Percentiles rank a stretch among this genome's conserved stretches.
phyloP scores from a whole-genome alignment of 2,888 invertebrate genomes.

The Plutella xylostella region DNA sequence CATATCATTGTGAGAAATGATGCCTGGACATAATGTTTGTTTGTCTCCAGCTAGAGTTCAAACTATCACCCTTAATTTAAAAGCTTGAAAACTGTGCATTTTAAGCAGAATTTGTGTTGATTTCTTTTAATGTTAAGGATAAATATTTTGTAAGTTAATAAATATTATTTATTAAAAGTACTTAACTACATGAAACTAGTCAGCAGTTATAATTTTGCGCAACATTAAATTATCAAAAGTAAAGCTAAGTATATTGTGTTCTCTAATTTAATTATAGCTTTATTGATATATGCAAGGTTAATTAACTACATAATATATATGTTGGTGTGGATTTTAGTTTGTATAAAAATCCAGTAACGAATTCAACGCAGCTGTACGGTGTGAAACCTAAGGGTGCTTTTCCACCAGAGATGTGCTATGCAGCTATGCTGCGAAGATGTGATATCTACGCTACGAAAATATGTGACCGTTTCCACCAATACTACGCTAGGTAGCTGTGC shows the following conservation, averaged over 20 bases:
- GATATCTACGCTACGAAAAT: too few relatives aligned
- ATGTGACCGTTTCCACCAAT: too few relatives aligned
- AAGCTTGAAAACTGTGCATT: constrained; percentile 6
- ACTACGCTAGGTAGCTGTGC: too few relatives aligned
- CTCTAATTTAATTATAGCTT: constrained; percentile 61
- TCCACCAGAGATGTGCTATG: too few relatives aligned
- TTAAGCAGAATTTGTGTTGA: constrained; percentile 12
- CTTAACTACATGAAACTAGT: constrained; percentile 70
- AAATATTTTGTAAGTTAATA: constrained; percentile 61
- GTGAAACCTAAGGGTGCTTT: too few relatives aligned
- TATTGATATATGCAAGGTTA: constrained; percentile 58
- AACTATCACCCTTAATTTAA: not conserved
- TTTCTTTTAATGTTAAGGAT: constrained; percentile 55
- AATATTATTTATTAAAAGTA: constrained; percentile 67
- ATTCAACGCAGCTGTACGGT: not conserved
- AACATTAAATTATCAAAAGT: constrained; percentile 54
- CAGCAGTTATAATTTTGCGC: constrained; percentile 67
- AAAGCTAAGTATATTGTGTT: constrained; percentile 62
- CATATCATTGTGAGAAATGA: constrained; percentile 7
- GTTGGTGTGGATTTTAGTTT: constrained; percentile 47
- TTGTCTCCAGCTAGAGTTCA: not conserved
- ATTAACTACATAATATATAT: too few relatives aligned
- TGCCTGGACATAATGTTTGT: not conserved
- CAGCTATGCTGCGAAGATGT: too few relatives aligned
- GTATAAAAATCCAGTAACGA: too few relatives aligned